Percentiles rank a stretch among this genome's conserved stretches.
phyloP scores from a whole-genome alignment of 2,113 vertebrate genomes.

The Protobothrops flavoviridis region DNA sequence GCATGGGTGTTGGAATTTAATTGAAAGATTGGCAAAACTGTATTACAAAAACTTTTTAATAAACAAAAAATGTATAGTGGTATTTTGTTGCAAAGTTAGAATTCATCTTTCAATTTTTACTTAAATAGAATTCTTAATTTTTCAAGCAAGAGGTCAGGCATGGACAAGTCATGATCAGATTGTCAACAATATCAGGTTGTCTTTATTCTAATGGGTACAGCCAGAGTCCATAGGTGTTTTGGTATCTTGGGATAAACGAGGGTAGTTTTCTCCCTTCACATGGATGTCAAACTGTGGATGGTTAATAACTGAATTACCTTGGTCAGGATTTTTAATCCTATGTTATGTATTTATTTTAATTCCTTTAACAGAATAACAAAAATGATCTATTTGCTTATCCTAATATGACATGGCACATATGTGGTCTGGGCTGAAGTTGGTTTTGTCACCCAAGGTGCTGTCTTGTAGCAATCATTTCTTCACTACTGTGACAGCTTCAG shows the following conservation, averaged over 20 bases:
- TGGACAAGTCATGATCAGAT: not conserved
- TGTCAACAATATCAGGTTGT: not conserved
- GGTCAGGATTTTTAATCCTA: not conserved
- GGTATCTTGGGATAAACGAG: not conserved
- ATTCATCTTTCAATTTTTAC: not conserved
- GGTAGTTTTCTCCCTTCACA: not conserved
- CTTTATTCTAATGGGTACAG: not conserved
- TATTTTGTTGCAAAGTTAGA: not conserved
- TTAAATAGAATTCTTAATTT: not conserved
- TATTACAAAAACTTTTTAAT: not conserved
- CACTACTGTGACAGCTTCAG: too few species aligned
- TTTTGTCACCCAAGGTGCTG: too few species aligned
- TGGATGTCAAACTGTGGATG: not conserved
- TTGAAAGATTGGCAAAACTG: not conserved
- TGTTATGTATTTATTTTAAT: not conserved
- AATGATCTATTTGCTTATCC: not conserved
- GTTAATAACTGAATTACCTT: not conserved
- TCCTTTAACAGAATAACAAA: not conserved
- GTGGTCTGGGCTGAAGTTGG: too few species aligned
- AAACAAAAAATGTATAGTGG: not conserved
- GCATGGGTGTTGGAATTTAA: not conserved
- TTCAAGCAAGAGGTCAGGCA: not conserved
- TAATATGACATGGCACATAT: not conserved
- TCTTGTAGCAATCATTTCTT: too few species aligned
- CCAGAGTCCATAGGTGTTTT: not conserved